phyloP scores from a whole-genome alignment of 2,888 invertebrate species.

The Ommatoiulus sabulosus region DNA sequence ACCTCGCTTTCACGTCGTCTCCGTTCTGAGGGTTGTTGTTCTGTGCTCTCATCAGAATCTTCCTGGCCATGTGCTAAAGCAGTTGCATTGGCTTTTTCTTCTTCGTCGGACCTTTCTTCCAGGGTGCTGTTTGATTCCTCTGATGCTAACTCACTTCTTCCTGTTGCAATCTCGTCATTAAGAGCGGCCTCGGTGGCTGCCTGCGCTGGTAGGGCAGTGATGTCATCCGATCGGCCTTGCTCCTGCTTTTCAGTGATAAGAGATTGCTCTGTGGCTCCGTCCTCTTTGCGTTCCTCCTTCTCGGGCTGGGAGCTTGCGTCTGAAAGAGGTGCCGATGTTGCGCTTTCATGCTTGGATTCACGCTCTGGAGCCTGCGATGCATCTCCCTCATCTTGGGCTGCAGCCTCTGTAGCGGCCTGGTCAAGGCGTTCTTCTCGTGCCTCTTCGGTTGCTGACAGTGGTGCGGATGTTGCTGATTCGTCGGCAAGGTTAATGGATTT shows the following conservation, averaged over 20 bases:
- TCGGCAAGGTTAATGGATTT: not conserved
- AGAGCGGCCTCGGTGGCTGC: not conserved
- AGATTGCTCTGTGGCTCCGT: not conserved
- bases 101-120: not conserved
- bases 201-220: not conserved
- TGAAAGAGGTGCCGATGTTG: not conserved
- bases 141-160: not conserved
- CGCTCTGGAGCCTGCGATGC: not conserved
- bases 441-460: not conserved
- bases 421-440: not conserved
- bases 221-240: not conserved
- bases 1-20: not conserved
- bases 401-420: not conserved
- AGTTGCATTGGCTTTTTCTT: not conserved
- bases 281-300: not conserved
- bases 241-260: not conserved
- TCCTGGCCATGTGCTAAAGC: not conserved
- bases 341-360: not conserved
- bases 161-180: not conserved
- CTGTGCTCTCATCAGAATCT: not conserved
- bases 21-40: not conserved
- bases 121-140: conserved; percentile 13
- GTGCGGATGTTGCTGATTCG: not conserved
- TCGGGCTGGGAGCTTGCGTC: not conserved
- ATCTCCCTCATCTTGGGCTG: not conserved